Evolutionary conservation across 2,113 vertebrate genomes (phyloP).

Genomic region (Lutjanus erythropterus): DNA sequence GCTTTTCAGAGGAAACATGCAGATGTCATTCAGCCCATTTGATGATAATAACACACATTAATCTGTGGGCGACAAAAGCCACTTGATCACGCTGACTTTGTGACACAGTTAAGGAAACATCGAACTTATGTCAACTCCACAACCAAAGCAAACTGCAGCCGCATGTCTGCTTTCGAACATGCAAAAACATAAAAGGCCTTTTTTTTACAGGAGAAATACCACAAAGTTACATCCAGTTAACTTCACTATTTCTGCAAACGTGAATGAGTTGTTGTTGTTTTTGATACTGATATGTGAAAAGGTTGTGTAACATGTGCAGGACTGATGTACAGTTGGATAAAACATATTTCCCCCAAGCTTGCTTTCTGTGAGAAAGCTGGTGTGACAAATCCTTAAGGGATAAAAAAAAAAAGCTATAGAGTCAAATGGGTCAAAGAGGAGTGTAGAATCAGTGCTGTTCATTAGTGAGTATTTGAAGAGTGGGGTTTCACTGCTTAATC

Average conservation of each 20-base stretch:
- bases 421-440: slow-evolving; percentile 8
- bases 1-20: slow-evolving; percentile 8
- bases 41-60: not conserved
- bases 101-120: not conserved
- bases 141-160: not conserved
- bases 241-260: slow-evolving; percentile 33
- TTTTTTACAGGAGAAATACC: slow-evolving; percentile 2
- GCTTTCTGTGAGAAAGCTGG: not conserved
- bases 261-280: not conserved
- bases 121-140: not conserved
- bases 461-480: slow-evolving; percentile 23
- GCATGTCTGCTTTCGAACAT: slow-evolving; percentile 12
- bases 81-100: not conserved
- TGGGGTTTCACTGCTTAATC: slow-evolving; percentile 3
- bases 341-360: not conserved
- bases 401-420: not conserved
- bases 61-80: not conserved
- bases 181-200: slow-evolving; percentile 12
- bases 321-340: not conserved
- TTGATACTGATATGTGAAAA: not conserved
- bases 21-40: not conserved
- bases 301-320: slow-evolving; percentile 1
- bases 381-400: slow-evolving; percentile 24
- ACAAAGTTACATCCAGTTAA: not conserved
- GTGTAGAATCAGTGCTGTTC: slow-evolving; percentile 21